Base-by-base conservation (phyloP, 2,888 invertebrate genomes). In the Caenorhabditis panamensis region DNA sequence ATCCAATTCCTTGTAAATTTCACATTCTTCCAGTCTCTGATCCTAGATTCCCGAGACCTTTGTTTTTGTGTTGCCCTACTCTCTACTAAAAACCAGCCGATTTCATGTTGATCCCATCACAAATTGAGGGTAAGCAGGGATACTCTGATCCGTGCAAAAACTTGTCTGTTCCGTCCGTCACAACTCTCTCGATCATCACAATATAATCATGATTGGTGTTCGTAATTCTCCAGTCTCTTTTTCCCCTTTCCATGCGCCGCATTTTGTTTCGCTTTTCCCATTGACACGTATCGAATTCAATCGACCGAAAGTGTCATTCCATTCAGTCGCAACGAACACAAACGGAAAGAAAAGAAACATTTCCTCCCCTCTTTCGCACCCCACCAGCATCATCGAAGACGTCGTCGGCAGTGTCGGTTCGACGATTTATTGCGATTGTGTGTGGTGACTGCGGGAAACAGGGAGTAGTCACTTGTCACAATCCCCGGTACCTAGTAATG, bases 351-450 rank as follows among this genome's bases (percentile, higher is more conserved):
- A 49, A 68, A 56, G 62, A 64, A 44, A 72, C 53, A 56, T 58
- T 58, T 63, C 47, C n/a, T n/a, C n/a, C n/a, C n/a, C n/a, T n/a
- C 26, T 6, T 61, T 69, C 61, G 69, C 69, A 51, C 69, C 53
- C 71, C 67, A 56, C 56, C 31, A 36, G 51, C 62, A n/a, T 16
- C 20, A 24, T 8, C 22, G 71, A 41, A 54, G 54, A 61, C 62
- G 36, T 24, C 63, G 28, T 44, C 71, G 36, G 2, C 22, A 8
- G 26, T 28, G 26, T 26, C 26, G 26, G 44, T 31, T 62, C 54
- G 71, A 72, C 63, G 54, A 73, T 73, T 73, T 73, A 73, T 73
- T 73, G 73, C 66, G 59, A 66, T 73, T 73, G 73, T 73, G 58
- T 64, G 6, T 51, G 44, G 53, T 22, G 51, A 31, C 54, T 53